Evolutionary conservation across 2,888 invertebrate species (phyloP).

Genomic region (Lasiommata megera): DNA sequence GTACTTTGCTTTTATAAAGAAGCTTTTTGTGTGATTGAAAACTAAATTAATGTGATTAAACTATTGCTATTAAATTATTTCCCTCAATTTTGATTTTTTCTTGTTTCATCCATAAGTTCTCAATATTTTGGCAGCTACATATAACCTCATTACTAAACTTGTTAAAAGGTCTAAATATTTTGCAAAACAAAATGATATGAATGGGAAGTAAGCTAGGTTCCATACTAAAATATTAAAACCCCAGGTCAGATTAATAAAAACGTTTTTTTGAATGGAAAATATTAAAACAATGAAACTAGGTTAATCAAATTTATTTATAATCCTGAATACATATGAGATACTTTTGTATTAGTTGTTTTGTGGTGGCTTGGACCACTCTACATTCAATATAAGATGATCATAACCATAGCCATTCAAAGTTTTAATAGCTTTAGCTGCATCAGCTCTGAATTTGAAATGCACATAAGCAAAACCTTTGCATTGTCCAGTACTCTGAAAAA

Average conservation of each 20-base stretch:
- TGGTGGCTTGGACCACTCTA: conserved; percentile 98
- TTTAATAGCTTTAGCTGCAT: conserved; percentile 95
- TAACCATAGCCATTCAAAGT: conserved; percentile 96
- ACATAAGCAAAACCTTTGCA: conserved; percentile 99
- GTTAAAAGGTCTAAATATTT: too few species aligned
- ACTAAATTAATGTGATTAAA: too few species aligned
- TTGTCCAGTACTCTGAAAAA: conserved; percentile 85
- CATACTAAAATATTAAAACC: too few species aligned
- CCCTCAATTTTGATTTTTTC: too few species aligned
- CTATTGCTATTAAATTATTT: too few species aligned
- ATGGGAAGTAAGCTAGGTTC: too few species aligned
- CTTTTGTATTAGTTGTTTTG: conserved; percentile 62
- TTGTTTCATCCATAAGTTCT: too few species aligned
- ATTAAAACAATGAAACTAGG: neutral
- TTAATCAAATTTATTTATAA: conserved; percentile 20
- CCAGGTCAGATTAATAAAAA: too few species aligned
- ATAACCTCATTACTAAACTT: too few species aligned
- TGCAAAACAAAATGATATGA: too few species aligned
- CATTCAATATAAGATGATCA: conserved; percentile 98
- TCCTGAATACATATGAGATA: conserved; percentile 6
- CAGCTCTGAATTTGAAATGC: conserved; percentile 94
- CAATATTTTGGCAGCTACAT: too few species aligned
- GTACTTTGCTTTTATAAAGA: neutral
- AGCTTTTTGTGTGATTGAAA: too few species aligned
- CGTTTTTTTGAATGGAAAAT: neutral